Base-by-base conservation (phyloP, 2,797 vertebrate species). In the Chelidonichthys spinosus region DNA sequence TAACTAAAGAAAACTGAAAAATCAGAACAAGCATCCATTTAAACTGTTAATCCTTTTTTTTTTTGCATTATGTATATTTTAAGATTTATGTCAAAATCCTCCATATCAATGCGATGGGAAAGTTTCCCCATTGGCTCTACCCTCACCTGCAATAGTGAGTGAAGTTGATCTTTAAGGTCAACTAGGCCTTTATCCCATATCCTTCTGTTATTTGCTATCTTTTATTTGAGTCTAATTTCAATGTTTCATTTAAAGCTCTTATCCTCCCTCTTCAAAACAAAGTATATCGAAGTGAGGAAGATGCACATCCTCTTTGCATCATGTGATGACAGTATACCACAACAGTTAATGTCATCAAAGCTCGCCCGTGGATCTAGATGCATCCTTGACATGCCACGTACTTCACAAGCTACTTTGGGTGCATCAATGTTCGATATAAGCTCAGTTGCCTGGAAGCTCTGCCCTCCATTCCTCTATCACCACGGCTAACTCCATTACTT, bases 401-500 rank as follows among this genome's bases (percentile, higher is more conserved):
- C 70, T 69, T 83, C 46, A 77, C 62, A 63, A 39, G 39, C 15
- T 63, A 39, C 25, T 74, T 59, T 25, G 9, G 63, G 43, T 25
- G 66, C 59, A 46, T 93, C 88, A 59, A 33, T 36, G 85, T 71
- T 91, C 32, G 77, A 60, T 78, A 76, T 72, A 5, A 50, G 77
- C 80, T 58, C 83, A 85, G 88, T 84, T 79, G 71, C 87, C 91
- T 88, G 71, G 49, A 75, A 71, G 83, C 70, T 63, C 78, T 76
- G 50, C 59, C 65, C 46, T 47, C 43, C 85, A 84, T 86, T 85
- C 61, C 89, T 90, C 81, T 87, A 79, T 83, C 76, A 87, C 86
- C 90, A 82, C 84, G 63, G 87, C 89, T 90, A 94, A 95, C 95
- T 93, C 93, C 90, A 88, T 96, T 93, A 93, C 86, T 87, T 85